A percentile compares a stretch with the other conserved stretches of the same genome.
Conservation (phyloP, 2,797 vertebrate genomes). For the Onychomys arenicola region DNA sequence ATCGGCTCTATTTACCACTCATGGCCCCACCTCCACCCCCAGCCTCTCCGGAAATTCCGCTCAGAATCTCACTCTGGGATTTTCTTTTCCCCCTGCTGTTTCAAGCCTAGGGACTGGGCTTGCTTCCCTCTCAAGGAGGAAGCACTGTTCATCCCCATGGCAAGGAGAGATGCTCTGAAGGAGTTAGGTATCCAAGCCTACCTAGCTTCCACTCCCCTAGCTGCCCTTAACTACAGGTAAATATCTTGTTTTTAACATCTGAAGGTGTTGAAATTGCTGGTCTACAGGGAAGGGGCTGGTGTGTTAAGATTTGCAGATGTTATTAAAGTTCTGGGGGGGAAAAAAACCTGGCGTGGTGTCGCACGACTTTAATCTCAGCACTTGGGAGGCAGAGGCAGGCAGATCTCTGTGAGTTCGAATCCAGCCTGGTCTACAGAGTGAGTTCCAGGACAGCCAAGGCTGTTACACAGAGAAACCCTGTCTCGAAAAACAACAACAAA, state of each 20-base stretch:
- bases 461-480: no score
- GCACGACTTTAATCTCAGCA: no score
- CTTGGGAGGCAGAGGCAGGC: no score
- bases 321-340: no score
- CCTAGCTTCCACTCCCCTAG: not conserved
- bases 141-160: not conserved
- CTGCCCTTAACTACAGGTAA: not conserved
- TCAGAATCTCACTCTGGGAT: not conserved
- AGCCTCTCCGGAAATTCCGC: not conserved
- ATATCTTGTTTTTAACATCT: not conserved
- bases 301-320: constrained; percentile 19
- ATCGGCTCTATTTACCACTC: not conserved
- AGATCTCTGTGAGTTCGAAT: no score
- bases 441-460: no score
- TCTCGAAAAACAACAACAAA: no score
- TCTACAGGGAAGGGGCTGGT: not conserved
- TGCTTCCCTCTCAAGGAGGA: not conserved
- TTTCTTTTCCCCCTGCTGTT: not conserved
- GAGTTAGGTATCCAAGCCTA: not conserved
- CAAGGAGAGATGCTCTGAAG: not conserved
- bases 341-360: no score
- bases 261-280: constrained; percentile 9
- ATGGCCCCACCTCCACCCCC: not conserved
- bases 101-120: not conserved
- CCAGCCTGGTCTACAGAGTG: no score